A percentile compares a stretch with the other conserved stretches of the same genome.
These are phyloP conservation scores for Spermophilus dauricus DNA, from an alignment of 2,113 vertebrate genomes.

Conservation along the genomic window DNA sequence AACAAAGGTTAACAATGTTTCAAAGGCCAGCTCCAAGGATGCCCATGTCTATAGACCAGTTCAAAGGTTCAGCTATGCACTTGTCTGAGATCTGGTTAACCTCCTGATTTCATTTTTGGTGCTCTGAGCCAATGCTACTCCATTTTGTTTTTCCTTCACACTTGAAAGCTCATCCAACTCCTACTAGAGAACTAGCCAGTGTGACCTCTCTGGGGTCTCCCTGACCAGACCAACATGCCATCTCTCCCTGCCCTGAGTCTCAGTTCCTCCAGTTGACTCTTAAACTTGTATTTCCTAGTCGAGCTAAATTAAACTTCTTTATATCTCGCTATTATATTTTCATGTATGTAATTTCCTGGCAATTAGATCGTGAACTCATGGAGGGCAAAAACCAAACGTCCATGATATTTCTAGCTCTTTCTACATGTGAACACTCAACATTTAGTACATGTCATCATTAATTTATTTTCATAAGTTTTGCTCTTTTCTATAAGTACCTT, in stretches of 20 bases:
- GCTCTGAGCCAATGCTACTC: not conserved
- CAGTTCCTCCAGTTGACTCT: not conserved
- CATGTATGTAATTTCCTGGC: not conserved
- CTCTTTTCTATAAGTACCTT: constrained; percentile 15
- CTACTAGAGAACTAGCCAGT: not conserved
- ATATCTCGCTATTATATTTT: constrained; percentile 9
- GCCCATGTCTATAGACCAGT: not conserved
- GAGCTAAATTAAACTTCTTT: not conserved
- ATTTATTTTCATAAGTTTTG: constrained; percentile 49
- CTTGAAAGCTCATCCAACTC: not conserved
- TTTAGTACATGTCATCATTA: not conserved
- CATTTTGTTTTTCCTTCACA: not conserved
- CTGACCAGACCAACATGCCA: not conserved
- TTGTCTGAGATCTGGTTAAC: not conserved
- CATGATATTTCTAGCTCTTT: constrained; percentile 37
- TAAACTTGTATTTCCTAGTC: not conserved
- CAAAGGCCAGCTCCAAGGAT: not conserved
- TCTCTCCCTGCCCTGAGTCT: not conserved
- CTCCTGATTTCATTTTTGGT: not conserved
- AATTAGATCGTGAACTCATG: not conserved
- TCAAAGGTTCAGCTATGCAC: not conserved
- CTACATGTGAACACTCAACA: not conserved
- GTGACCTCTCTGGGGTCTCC: not conserved
- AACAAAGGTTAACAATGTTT: not conserved
- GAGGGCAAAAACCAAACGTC: not conserved